These are phyloP conservation scores for Chascanopsetta lugubris DNA, from an alignment of 2,113 vertebrate genomes.

Conservation along the genomic window DNA sequence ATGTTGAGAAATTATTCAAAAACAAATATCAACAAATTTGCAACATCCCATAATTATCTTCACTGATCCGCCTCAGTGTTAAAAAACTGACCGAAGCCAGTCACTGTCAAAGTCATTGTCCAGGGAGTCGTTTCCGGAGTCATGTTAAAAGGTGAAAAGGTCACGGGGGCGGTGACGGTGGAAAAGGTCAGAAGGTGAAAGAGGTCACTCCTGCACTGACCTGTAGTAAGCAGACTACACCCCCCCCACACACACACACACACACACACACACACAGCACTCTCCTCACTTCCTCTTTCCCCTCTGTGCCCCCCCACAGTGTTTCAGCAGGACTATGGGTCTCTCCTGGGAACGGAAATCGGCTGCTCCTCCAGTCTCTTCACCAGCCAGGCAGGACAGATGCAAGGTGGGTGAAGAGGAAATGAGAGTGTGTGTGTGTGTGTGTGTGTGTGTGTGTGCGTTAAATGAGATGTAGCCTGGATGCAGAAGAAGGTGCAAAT, in stretches of 20 bases:
- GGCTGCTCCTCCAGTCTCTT: constrained; percentile 85
- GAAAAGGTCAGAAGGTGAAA: constrained; percentile 52
- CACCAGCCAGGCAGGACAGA: constrained; percentile 84
- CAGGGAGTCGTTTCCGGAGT: constrained; percentile 35
- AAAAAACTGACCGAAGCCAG: too few relatives aligned
- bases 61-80: constrained; percentile 14
- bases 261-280: too few relatives aligned
- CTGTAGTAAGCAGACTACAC: constrained; percentile 16
- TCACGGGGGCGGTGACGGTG: constrained; percentile 14
- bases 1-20: too few relatives aligned
- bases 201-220: constrained; percentile 35
- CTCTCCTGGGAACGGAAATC: constrained; percentile 84
- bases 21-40: too few relatives aligned
- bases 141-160: constrained; percentile 44
- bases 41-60: neutral
- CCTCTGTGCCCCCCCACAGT: constrained; percentile 71
- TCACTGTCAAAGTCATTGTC: constrained; percentile 46
- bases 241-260: neutral
- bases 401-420: constrained; percentile 78
- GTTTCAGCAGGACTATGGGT: constrained; percentile 85
- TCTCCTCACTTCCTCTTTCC: neutral
- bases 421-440: neutral
- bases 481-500: neutral
- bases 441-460: constrained; percentile 11
- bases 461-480: neutral